Evolutionary conservation across 2,797 vertebrate genomes (phyloP).

Genomic region (Limosa lapponica): DNA sequence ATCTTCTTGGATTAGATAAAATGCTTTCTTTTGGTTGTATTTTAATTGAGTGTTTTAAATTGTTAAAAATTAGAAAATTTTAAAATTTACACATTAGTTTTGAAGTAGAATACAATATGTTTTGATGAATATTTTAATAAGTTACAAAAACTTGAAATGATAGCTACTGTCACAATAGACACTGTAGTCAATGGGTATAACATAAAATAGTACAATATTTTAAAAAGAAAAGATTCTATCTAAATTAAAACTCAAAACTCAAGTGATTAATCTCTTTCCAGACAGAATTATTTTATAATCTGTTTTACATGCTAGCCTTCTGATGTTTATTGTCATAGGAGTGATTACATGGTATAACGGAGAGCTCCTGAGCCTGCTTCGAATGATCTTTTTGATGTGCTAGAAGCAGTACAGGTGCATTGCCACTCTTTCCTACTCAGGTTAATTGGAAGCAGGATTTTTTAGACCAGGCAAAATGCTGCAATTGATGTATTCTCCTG

Average conservation of each 20-base stretch:
- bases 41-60: not conserved
- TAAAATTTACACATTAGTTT: not conserved
- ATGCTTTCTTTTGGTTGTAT: not conserved
- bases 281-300: conserved; percentile 2
- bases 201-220: not conserved
- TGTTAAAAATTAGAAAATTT: not conserved
- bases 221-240: not conserved
- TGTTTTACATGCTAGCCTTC: not conserved
- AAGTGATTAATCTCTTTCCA: not conserved
- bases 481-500: not conserved
- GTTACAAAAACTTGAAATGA: not conserved
- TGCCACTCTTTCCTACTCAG: not conserved
- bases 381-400: not conserved
- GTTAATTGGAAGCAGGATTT: conserved; percentile 7
- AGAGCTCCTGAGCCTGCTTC: not conserved
- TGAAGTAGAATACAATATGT: not conserved
- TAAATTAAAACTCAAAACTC: not conserved
- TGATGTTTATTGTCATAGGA: not conserved
- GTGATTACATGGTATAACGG: not conserved
- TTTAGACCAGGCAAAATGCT: not conserved
- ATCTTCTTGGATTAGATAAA: not conserved
- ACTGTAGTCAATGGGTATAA: not conserved
- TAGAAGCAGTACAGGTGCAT: not conserved
- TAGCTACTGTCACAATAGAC: not conserved
- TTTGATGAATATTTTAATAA: not conserved